phyloP scores from a whole-genome alignment of 1,140 invertebrate genomes.

The Marisa cornuarietis region DNA sequence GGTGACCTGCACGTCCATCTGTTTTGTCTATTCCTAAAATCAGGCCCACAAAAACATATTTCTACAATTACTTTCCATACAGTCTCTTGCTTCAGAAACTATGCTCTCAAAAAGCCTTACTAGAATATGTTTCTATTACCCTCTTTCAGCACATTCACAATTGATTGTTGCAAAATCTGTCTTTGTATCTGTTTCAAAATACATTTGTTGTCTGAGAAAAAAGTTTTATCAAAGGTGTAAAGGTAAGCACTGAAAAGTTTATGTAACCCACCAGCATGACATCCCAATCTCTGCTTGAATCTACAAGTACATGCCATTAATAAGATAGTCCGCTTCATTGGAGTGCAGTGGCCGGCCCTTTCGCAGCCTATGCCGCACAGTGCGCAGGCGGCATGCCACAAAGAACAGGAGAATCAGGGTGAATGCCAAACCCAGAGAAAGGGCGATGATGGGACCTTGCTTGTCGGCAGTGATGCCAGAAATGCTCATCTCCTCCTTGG shows the following conservation, averaged over 20 bases:
- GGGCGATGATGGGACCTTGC: conserved; percentile 82
- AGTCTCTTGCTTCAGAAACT: not conserved
- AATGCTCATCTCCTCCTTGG: conserved; percentile 43
- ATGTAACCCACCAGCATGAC: not conserved
- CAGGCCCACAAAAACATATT: not conserved
- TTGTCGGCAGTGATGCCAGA: conserved; percentile 41
- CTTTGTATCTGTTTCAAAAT: not conserved
- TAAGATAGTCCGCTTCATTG: conserved; percentile 94
- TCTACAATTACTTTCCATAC: not conserved
- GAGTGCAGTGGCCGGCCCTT: conserved; percentile 85
- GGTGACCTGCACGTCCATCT: not conserved
- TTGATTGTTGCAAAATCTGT: no score
- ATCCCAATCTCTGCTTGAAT: not conserved
- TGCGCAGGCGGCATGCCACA: conserved; percentile 82
- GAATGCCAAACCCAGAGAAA: conserved; percentile 79
- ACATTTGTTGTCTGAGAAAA: not conserved
- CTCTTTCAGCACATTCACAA: no score
- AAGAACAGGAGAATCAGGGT: conserved; percentile 79
- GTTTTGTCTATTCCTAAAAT: not conserved
- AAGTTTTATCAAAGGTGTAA: not conserved
- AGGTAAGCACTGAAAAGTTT: not conserved
- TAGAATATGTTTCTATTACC: no score
- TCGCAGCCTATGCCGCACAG: conserved; percentile 78
- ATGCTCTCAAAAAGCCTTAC: no score
- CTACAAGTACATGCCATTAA: conserved; percentile 96